A percentile compares a stretch with the other conserved stretches of the same genome.
These are phyloP conservation scores for Scaptomyza cyrtandrae DNA, from an alignment of 2,888 invertebrate species.

Conservation along the genomic window DNA sequence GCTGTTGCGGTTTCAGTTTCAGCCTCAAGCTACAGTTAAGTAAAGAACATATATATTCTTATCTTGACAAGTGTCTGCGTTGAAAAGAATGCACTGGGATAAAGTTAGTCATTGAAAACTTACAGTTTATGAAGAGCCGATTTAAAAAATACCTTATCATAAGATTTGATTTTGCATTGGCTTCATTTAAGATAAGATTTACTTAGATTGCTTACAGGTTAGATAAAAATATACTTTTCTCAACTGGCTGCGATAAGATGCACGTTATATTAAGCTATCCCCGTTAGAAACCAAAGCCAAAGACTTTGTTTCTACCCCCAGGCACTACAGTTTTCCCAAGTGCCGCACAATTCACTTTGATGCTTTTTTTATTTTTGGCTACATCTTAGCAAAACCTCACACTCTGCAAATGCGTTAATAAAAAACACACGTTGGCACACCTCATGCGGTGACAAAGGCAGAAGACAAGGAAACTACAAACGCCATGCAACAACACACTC, in stretches of 20 bases:
- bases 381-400: slow-evolving; percentile 49
- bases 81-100: background rate
- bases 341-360: slow-evolving; percentile 18
- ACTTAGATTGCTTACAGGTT: too few species aligned
- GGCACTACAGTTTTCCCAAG: background rate
- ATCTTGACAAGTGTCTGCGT: background rate
- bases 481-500: slow-evolving; percentile 1
- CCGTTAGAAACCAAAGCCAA: too few species aligned
- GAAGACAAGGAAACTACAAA: slow-evolving; percentile 42
- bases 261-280: background rate
- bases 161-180: too few species aligned
- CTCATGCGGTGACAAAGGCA: slow-evolving; percentile 70
- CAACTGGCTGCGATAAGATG: background rate
- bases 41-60: background rate
- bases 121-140: background rate
- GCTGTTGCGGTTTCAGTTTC: background rate
- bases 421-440: slow-evolving; percentile 71
- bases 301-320: background rate
- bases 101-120: background rate
- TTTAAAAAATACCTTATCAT: too few species aligned
- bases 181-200: background rate
- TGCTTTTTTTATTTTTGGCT: slow-evolving; percentile 16
- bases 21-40: background rate
- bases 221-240: background rate
- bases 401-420: slow-evolving; percentile 37